Conservation (phyloP, 1,140 invertebrate genomes). For the Antheraea mylitta region DNA sequence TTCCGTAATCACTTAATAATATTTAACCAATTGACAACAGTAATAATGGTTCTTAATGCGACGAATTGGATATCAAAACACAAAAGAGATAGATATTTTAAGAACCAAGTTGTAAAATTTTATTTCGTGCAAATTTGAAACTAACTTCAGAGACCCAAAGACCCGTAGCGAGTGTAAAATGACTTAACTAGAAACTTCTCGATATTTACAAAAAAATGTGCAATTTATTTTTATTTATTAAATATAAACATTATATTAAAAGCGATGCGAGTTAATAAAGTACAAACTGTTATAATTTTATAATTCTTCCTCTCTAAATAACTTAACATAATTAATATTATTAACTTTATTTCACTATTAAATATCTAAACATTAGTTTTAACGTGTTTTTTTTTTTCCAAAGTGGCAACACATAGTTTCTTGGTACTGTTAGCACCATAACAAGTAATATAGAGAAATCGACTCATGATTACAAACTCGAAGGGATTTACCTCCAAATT, state of each 20-base stretch:
- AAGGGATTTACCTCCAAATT: background rate
- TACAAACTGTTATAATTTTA: background rate
- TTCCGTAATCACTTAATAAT: no score
- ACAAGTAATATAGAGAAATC: background rate
- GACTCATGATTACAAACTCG: background rate
- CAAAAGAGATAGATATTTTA: no score
- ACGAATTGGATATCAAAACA: no score
- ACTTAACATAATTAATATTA: slow-evolving; percentile 4
- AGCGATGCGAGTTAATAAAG: slow-evolving; percentile 2
- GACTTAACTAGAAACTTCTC: background rate
- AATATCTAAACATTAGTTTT: background rate
- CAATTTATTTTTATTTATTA: background rate
- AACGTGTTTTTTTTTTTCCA: background rate
- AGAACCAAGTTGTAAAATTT: no score
- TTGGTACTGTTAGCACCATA: background rate
- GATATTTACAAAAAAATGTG: background rate
- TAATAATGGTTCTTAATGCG: no score
- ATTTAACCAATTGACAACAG: no score
- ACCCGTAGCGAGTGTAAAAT: background rate
- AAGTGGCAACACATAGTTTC: background rate
- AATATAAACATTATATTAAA: background rate
- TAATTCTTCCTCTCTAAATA: background rate
- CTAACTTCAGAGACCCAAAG: background rate
- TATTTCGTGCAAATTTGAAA: background rate
- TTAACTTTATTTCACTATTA: slow-evolving; percentile 4